Conservation (phyloP, 2,797 vertebrate genomes). For the Pelobates cultripes region DNA sequence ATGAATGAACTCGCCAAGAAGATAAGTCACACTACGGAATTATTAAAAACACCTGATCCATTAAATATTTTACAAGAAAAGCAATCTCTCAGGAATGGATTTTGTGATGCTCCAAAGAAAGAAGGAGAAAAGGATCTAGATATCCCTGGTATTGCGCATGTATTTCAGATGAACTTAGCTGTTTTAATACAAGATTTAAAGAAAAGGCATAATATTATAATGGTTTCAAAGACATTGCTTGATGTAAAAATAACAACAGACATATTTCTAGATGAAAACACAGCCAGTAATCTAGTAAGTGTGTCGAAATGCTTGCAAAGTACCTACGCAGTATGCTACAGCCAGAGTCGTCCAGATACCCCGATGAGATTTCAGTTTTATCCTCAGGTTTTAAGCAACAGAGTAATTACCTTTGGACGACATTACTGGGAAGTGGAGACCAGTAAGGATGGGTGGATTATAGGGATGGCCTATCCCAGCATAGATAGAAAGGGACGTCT, state of each 20-base stretch:
- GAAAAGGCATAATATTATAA: not conserved
- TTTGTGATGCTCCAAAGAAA: not conserved
- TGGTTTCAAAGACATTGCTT: not conserved
- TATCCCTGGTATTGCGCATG: not conserved
- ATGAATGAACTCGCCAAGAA: not conserved
- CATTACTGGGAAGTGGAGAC: too few relatives aligned
- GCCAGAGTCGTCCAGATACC: not conserved
- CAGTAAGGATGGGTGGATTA: too few relatives aligned
- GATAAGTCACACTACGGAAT: not conserved
- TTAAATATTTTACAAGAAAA: not conserved
- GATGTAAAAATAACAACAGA: not conserved
- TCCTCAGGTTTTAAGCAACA: not conserved
- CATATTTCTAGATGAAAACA: not conserved
- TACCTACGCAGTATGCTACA: not conserved
- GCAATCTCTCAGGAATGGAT: not conserved
- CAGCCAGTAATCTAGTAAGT: not conserved
- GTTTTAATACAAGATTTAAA: too few relatives aligned
- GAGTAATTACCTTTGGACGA: too few relatives aligned
- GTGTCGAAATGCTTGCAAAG: not conserved
- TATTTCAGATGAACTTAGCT: not conserved
- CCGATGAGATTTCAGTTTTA: not conserved
- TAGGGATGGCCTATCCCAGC: too few relatives aligned
- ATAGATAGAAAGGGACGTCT: too few relatives aligned
- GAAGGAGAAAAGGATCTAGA: not conserved
- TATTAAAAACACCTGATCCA: not conserved